Evolutionary conservation across 2,888 invertebrate species (phyloP).

Genomic region (Eledone cirrhosa): DNA sequence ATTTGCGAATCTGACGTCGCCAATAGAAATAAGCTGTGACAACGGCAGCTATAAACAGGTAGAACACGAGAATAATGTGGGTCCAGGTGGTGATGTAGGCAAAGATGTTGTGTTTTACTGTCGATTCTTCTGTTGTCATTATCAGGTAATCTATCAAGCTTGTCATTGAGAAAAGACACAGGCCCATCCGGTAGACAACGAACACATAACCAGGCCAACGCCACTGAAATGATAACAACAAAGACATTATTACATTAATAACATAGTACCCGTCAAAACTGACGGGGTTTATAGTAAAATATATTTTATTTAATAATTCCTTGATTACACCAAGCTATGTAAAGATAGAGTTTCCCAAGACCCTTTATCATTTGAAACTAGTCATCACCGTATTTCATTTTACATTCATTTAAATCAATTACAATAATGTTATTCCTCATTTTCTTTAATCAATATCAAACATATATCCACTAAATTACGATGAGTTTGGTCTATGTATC

Average conservation of each 20-base stretch:
- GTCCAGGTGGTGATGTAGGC: conserved; percentile 62
- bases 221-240: neutral
- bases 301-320: too few species aligned
- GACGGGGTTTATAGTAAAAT: too few species aligned
- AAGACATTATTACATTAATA: neutral
- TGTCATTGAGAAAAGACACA: neutral
- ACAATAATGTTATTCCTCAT: too few species aligned
- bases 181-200: neutral
- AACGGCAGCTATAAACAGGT: conserved; percentile 44
- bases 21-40: conserved; percentile 29
- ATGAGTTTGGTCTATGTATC: too few species aligned
- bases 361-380: too few species aligned
- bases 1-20: neutral
- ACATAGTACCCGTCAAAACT: neutral
- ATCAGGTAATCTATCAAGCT: conserved; percentile 7
- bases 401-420: too few species aligned
- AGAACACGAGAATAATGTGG: conserved; percentile 50
- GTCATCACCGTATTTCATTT: too few species aligned
- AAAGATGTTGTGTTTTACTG: conserved; percentile 37
- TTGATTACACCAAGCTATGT: too few species aligned
- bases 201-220: conserved; percentile 11
- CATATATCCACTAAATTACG: too few species aligned
- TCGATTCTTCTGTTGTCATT: neutral
- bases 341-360: too few species aligned
- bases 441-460: too few species aligned